A percentile compares a stretch with the other conserved stretches of the same genome.
Conservation (phyloP, 2,797 vertebrate genomes). For the Falco naumanni region DNA sequence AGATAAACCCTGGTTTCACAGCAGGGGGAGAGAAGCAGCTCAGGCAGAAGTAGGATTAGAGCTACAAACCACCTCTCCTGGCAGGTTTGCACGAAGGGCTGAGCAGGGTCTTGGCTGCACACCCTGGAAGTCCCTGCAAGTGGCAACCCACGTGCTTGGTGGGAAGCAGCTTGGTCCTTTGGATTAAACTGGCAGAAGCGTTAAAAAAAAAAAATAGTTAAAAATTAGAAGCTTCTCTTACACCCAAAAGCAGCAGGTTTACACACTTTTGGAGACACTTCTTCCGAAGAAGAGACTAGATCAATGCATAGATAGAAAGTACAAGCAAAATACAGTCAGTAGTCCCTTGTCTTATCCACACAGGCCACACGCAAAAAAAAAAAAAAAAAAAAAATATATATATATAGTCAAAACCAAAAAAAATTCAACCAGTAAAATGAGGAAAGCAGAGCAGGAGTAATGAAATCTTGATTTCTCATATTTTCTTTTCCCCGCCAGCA, state of each 20-base stretch:
- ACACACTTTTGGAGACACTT: neutral
- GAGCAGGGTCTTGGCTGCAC: neutral
- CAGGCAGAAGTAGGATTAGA: rapidly evolving
- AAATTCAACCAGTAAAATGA: neutral
- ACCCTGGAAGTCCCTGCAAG: neutral
- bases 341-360: neutral
- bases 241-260: neutral
- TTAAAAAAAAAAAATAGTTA: no score
- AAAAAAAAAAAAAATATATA: no score
- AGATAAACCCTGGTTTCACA: neutral
- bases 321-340: neutral
- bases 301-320: slow-evolving; percentile 6
- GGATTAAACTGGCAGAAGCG: neutral
- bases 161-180: neutral
- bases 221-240: neutral
- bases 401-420: no score
- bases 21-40: neutral
- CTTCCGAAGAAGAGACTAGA: neutral
- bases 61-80: neutral
- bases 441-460: neutral
- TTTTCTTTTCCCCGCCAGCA: slow-evolving; percentile 29
- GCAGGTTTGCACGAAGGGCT: neutral
- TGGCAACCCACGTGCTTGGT: rapidly evolving
- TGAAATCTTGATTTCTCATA: neutral
- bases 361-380: neutral